Conservation (phyloP, 2,797 vertebrate species). For the Arrhamphus sclerolepis region DNA sequence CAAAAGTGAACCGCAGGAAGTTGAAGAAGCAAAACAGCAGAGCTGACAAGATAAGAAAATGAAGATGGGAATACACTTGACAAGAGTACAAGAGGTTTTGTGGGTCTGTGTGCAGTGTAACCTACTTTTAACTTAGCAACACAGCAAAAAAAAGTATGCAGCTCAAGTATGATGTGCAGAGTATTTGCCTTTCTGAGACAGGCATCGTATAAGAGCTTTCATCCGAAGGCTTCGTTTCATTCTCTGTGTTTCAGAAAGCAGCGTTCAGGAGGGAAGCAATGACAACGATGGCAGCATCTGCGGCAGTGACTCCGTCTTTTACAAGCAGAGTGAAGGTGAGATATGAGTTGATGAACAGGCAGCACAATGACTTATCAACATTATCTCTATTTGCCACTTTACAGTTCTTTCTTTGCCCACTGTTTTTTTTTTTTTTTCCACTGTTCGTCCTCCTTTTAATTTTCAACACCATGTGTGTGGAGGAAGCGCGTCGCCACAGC, state of each 20-base stretch:
- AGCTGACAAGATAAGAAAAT: constrained; percentile 36
- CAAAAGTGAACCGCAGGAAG: constrained; percentile 13
- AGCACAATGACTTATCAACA: constrained; percentile 8
- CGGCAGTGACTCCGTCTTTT: constrained; percentile 93
- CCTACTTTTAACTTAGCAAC: constrained; percentile 39
- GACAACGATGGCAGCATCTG: constrained; percentile 94
- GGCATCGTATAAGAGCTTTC: constrained; percentile 21
- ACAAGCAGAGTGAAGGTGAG: constrained; percentile 91
- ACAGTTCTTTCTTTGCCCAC: background rate
- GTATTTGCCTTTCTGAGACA: constrained; percentile 40
- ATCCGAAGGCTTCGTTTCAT: constrained; percentile 25
- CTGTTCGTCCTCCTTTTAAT: constrained; percentile 10
- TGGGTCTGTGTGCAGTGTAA: constrained; percentile 22
- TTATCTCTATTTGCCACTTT: constrained; percentile 22
- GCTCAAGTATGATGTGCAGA: constrained; percentile 17
- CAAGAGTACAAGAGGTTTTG: constrained; percentile 18
- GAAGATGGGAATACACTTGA: constrained; percentile 43
- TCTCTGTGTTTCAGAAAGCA: constrained; percentile 80
- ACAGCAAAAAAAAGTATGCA: background rate
- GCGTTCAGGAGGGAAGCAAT: constrained; percentile 86
- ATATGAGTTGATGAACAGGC: background rate
- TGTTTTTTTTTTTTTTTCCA: constrained; percentile 21
- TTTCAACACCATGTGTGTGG: constrained; percentile 10
- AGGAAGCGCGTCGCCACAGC: background rate
- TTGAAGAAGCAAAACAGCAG: constrained; percentile 29